Evolutionary conservation across 2,888 invertebrate genomes (phyloP), one percentile per base, ranked within the genome.

Genomic region (Achlya flavicornis): DNA sequence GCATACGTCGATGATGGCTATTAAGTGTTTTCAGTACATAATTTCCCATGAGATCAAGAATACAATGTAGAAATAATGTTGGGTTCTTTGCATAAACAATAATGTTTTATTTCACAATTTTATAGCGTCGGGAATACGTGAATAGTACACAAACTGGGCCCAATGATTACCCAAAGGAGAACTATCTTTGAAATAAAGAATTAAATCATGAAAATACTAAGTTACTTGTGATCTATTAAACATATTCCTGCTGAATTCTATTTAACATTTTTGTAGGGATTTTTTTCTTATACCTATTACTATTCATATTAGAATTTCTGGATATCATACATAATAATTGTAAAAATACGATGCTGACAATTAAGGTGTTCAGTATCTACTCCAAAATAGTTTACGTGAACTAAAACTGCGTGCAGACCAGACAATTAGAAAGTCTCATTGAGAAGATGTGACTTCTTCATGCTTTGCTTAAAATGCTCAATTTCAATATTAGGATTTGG

Each of bases 21-120:
- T 46, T 46, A 65, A 63, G 41, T 16, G 43, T 60, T 60, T 26
- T 60, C 16, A 11, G 60, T 43, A 77, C 77, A 78, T 83, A 87
- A 90, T 90, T 90, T 90, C 90, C 88, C 90, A 64, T 12, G 83
- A 81, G 88, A 75, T 71, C 70, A 69, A 68, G 41, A 72, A 74
- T 73, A 74, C 66, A 77, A 71, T 73, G 71, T 41, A 35, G 41
- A 41, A 60, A 41, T 60, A 43, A 19, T 19, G 43, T 66, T n/a
- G 66, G 68, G 65, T 41, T 66, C 61, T 72, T 72, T 68, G 67
- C 70, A 76, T 61, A 71, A 69, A 71, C 68, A 71, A 72, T 69
- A 67, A 68, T 68, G 68, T 65, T 66, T 64, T 65, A 65, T 64
- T 67, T 66, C 69, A 57, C 66, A 69, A 57, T 75, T 73, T 70